Evolutionary conservation across 2,113 vertebrate genomes (phyloP).

Genomic region (Trogon melanurus): DNA sequence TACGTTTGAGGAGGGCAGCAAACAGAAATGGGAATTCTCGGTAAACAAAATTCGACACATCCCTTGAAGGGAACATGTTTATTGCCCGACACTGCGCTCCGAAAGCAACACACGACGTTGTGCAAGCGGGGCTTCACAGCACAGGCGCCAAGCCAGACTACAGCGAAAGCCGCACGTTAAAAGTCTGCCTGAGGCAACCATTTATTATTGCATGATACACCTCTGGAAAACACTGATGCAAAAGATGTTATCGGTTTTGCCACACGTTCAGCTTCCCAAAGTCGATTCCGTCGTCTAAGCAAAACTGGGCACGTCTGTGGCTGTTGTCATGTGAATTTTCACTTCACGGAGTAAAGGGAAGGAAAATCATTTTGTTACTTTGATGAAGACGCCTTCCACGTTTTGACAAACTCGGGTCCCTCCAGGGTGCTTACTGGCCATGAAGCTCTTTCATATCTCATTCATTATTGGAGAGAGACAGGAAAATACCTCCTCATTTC

Average conservation of each 20-base stretch:
- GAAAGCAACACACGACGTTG: neutral
- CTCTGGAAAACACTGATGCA: neutral
- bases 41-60: neutral
- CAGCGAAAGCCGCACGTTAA: neutral
- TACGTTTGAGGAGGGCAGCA: neutral
- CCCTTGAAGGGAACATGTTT: constrained; percentile 6
- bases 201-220: constrained; percentile 13
- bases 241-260: constrained; percentile 38
- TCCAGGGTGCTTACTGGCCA: constrained; percentile 75
- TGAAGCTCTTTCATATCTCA: constrained; percentile 76
- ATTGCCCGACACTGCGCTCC: neutral
- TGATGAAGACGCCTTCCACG: constrained; percentile 61
- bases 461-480: constrained; percentile 70
- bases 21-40: constrained; percentile 39
- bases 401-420: constrained; percentile 71
- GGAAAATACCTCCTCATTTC: constrained; percentile 69
- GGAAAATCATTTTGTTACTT: constrained; percentile 66
- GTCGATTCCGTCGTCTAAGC: constrained; percentile 44
- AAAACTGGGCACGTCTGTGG: constrained; percentile 43
- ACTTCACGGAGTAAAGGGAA: constrained; percentile 27
- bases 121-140: neutral
- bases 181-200: neutral
- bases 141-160: neutral
- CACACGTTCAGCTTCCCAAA: neutral
- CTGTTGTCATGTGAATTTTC: constrained; percentile 54